Percentiles rank a stretch among this genome's conserved stretches.
These are phyloP conservation scores for Sinopyrophorus schimmeli DNA, from an alignment of 2,888 invertebrate genomes.

Conservation along the genomic window DNA sequence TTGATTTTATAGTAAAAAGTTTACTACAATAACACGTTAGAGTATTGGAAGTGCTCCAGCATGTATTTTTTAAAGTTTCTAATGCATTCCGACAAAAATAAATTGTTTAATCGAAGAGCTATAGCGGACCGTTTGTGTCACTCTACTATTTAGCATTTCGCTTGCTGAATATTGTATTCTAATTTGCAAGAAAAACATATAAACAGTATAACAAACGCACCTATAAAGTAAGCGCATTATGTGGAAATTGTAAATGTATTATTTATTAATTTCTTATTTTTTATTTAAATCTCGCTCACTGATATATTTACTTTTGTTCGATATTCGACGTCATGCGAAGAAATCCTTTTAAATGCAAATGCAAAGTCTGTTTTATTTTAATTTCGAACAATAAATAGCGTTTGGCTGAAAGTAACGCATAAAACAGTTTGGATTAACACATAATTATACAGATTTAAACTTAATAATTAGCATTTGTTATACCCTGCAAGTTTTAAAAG, in stretches of 20 bases:
- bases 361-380: constrained; percentile 8
- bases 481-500: constrained; percentile 9
- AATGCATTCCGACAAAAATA: no score
- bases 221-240: constrained; percentile 8
- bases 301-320: constrained; percentile 11
- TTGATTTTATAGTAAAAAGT: no score
- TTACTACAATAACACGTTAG: no score
- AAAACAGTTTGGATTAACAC: constrained; percentile 14
- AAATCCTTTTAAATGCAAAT: constrained; percentile 22
- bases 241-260: constrained; percentile 14
- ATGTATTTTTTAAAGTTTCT: no score
- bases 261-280: constrained; percentile 16
- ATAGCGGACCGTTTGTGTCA: no score
- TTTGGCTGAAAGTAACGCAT: constrained; percentile 4
- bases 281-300: neutral
- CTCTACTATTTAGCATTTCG: no score
- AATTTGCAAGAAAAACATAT: no score
- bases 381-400: constrained; percentile 10
- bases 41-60: no score
- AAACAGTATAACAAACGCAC: no score
- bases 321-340: constrained; percentile 15
- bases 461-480: constrained; percentile 9
- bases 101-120: no score
- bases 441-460: constrained; percentile 8
- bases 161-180: no score